Evolutionary conservation across 2,113 vertebrate species (phyloP).

Genomic region (Colistium nudipinnis): DNA sequence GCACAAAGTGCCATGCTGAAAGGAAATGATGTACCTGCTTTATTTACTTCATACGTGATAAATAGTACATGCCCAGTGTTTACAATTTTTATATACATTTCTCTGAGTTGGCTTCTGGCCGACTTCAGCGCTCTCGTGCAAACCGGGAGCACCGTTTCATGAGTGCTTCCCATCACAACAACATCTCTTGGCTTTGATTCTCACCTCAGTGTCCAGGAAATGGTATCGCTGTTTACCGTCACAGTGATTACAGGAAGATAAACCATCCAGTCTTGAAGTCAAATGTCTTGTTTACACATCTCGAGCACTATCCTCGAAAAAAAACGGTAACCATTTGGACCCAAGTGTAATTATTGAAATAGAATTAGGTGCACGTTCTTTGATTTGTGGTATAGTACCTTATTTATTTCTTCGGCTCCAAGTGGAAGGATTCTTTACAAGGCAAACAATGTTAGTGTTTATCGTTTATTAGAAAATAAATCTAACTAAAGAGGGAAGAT

Average conservation of each 20-base stretch:
- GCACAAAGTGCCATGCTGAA: neutral
- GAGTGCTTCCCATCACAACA: conserved; percentile 19
- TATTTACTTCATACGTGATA: neutral
- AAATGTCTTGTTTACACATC: conserved; percentile 2
- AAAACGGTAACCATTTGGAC: neutral
- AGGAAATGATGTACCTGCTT: neutral
- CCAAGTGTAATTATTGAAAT: neutral
- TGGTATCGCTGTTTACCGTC: conserved; percentile 50
- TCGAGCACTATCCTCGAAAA: neutral
- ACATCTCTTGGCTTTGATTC: conserved; percentile 42
- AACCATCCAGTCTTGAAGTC: conserved; percentile 3
- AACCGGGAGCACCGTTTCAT: neutral
- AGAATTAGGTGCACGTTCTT: neutral
- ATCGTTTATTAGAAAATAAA: no score
- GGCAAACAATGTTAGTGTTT: no score
- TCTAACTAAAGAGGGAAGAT: no score
- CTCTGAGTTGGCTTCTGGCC: neutral
- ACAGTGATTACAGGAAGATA: conserved; percentile 8
- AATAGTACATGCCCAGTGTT: neutral
- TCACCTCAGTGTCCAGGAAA: conserved; percentile 21
- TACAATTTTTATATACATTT: neutral
- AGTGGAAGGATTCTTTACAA: no score
- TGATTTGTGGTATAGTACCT: neutral
- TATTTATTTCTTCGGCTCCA: neutral
- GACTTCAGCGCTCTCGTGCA: conserved; percentile 15